Conservation (phyloP, 2,113 vertebrate genomes). For the Trogon melanurus region DNA sequence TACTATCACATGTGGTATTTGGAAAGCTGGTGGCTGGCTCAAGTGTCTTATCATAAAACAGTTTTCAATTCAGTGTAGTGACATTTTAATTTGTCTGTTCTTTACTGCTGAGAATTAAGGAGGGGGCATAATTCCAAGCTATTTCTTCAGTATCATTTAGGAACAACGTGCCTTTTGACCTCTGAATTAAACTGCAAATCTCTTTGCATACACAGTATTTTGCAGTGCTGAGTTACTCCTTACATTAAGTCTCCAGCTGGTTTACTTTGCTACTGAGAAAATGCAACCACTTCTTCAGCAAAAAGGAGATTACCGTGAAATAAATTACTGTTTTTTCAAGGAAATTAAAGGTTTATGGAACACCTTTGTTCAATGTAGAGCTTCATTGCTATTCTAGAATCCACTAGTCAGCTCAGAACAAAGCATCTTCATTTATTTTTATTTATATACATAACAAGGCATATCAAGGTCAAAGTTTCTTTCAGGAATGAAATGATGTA, state of each 20-base stretch:
- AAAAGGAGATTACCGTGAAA: conserved; percentile 44
- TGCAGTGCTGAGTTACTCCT: conserved; percentile 34
- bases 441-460: conserved; percentile 12
- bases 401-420: neutral
- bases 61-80: conserved; percentile 44
- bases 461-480: conserved; percentile 38
- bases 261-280: conserved; percentile 63
- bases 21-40: conserved; percentile 16
- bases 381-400: conserved; percentile 11
- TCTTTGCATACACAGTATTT: conserved; percentile 34
- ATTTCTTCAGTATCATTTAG: conserved; percentile 29
- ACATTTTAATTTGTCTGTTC: conserved; percentile 55
- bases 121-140: conserved; percentile 43
- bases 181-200: conserved; percentile 50
- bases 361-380: conserved; percentile 7
- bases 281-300: conserved; percentile 63
- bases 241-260: conserved; percentile 53
- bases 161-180: conserved; percentile 58
- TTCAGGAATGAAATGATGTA: conserved; percentile 20
- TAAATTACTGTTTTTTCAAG: conserved; percentile 42
- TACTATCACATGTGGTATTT: neutral
- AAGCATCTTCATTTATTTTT: conserved; percentile 38
- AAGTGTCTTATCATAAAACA: conserved; percentile 36
- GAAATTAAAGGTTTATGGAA: conserved; percentile 59
- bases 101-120: conserved; percentile 45